These are phyloP conservation scores for Florisuga fusca DNA, from an alignment of 2,797 vertebrate genomes.

Conservation along the genomic window DNA sequence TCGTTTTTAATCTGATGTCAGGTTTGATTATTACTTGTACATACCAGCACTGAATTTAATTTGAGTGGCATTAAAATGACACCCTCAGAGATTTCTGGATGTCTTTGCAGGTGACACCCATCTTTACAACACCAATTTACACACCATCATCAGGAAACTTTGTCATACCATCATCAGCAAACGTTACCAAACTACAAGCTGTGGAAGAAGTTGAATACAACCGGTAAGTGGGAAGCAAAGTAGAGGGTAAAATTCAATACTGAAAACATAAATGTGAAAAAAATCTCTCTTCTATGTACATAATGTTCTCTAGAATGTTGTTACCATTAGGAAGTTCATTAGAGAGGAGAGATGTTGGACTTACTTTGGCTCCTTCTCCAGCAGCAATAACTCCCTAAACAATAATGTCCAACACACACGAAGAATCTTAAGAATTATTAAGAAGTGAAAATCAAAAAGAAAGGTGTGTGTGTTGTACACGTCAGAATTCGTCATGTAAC, in stretches of 20 bases:
- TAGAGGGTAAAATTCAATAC: background rate
- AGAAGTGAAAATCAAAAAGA: background rate
- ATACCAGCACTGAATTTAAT: background rate
- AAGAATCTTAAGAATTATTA: background rate
- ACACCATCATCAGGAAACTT: background rate
- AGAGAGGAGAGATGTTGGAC: background rate
- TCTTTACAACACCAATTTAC: background rate
- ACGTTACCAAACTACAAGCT: background rate
- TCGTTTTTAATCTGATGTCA: background rate
- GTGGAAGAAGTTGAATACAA: background rate
- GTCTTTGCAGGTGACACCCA: background rate
- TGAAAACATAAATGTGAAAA: background rate
- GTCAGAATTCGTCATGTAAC: background rate
- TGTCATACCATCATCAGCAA: background rate
- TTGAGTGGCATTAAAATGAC: background rate
- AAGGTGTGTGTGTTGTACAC: background rate
- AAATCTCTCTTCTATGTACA: background rate
- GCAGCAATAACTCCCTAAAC: background rate
- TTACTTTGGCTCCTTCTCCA: background rate
- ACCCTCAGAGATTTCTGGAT: background rate
- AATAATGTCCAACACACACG: background rate
- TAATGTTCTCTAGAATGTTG: background rate
- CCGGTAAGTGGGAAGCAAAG: background rate
- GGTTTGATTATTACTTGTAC: background rate
- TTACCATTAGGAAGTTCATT: background rate